These are phyloP conservation scores for Cartodere bifasciata DNA, from an alignment of 2,888 invertebrate genomes.

Conservation along the genomic window DNA sequence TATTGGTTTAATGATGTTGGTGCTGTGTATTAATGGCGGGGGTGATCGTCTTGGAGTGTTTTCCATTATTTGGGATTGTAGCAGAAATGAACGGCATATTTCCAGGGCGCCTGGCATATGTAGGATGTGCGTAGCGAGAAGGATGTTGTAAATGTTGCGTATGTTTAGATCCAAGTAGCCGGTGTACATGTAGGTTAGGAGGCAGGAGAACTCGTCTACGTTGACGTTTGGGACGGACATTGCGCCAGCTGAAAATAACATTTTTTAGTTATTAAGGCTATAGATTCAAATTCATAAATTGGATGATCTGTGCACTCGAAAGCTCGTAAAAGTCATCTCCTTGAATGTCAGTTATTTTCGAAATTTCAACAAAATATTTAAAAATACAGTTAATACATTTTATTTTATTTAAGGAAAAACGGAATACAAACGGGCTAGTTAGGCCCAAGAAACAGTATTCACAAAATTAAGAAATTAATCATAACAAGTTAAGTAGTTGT, in stretches of 20 bases:
- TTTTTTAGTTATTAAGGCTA: too few relatives aligned
- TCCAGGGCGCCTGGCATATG: slow-evolving; percentile 63
- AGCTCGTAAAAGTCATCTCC: too few relatives aligned
- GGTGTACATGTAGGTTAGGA: slow-evolving; percentile 64
- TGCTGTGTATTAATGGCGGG: slow-evolving; percentile 44
- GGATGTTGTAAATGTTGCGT: slow-evolving; percentile 57
- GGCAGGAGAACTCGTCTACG: slow-evolving; percentile 50
- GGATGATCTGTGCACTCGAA: too few relatives aligned
- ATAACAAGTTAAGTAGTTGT: too few relatives aligned
- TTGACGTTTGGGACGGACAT: slow-evolving; percentile 44
- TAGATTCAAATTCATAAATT: too few relatives aligned
- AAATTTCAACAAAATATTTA: too few relatives aligned
- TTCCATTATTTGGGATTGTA: slow-evolving; percentile 37
- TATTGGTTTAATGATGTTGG: slow-evolving; percentile 43
- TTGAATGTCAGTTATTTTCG: too few relatives aligned
- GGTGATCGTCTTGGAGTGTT: slow-evolving; percentile 47
- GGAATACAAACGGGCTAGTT: too few relatives aligned
- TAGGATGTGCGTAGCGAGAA: slow-evolving; percentile 56
- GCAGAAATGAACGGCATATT: slow-evolving; percentile 50
- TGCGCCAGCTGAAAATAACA: slow-evolving; percentile 29
- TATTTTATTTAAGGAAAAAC: too few relatives aligned
- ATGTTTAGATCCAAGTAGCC: slow-evolving; percentile 55
- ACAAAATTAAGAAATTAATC: too few relatives aligned
- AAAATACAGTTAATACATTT: too few relatives aligned
- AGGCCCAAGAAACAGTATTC: too few relatives aligned